Base-by-base conservation (phyloP, 2,888 invertebrate species). In the Steromphala cineraria region DNA sequence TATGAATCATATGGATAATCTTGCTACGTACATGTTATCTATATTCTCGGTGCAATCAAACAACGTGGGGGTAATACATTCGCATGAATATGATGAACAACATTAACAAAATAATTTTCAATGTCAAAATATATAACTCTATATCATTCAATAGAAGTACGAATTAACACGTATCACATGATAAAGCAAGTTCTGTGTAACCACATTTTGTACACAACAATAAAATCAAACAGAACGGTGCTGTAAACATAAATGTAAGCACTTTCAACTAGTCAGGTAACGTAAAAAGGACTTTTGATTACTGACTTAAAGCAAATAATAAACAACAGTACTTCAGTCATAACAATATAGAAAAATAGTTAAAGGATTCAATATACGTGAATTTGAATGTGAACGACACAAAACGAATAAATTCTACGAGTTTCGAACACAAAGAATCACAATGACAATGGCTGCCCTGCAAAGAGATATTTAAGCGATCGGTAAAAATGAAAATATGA, bases 81-180 rank as follows among this genome's bases (percentile, higher is more conserved):
- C 17, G 17, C 62, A 79, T 53, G 24, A 21, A 19, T 71, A 53
- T 53, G 74, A 53, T 79, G 55, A 71, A 79, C 79, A 79, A 79
- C 79, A 74, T 55, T 53, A 67, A 53, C 53, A 79, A 79, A 74
- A 74, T 79, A 74, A n/a, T 74, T 52, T 79, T 53, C 62, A 31
- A 40, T 78, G 79, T 74, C 79, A 79, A 79, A 79, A 79, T 79
- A 79, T 79, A 79, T 52, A 53, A 79, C 79, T 79, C 79, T 79
- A 55, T 71, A 74, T 62, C 62, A 62, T 62, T 62, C 28, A 62
- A 28, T 24, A 62, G 62, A 62, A 62, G 62, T 24, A 24, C 28
- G 62, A 21, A 24, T 24, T 24, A 62, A 62, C 62, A 62, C 62
- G n/a, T 62, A 62, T 62, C 62, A 62, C 62, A 28, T 62, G 8